Evolutionary conservation across 2,797 vertebrate genomes (phyloP).

Genomic region (Chaetophractus vellerosus): DNA sequence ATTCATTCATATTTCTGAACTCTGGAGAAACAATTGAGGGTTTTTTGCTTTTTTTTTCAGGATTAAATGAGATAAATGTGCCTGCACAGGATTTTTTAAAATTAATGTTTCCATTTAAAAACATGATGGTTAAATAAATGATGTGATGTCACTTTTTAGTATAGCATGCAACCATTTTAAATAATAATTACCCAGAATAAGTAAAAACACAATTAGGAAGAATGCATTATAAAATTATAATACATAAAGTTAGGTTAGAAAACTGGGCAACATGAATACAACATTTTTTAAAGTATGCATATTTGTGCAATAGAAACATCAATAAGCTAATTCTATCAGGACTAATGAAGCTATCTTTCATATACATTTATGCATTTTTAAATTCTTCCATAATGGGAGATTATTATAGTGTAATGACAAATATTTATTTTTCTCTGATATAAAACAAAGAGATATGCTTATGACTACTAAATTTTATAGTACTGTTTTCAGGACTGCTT

Average conservation of each 20-base stretch:
- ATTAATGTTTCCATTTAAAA: no score
- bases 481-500: background rate
- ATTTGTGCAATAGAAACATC: background rate
- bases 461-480: background rate
- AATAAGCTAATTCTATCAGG: background rate
- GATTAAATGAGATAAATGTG: no score
- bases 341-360: background rate
- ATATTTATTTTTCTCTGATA: background rate
- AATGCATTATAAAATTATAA: slow-evolving; percentile 16
- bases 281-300: background rate
- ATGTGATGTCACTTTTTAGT: background rate
- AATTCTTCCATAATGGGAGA: background rate
- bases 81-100: no score
- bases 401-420: slow-evolving; percentile 11
- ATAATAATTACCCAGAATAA: slow-evolving; percentile 12
- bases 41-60: no score
- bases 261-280: slow-evolving; percentile 1
- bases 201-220: background rate
- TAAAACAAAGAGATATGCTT: background rate
- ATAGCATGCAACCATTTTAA: background rate
- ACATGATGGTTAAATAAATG: background rate
- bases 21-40: no score
- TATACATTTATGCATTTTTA: background rate
- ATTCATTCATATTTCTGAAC: no score
- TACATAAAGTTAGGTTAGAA: slow-evolving; percentile 27